Evolutionary conservation across 2,113 vertebrate genomes (phyloP), one percentile per base, ranked within the genome.

Genomic region (Aramus guarauna): DNA sequence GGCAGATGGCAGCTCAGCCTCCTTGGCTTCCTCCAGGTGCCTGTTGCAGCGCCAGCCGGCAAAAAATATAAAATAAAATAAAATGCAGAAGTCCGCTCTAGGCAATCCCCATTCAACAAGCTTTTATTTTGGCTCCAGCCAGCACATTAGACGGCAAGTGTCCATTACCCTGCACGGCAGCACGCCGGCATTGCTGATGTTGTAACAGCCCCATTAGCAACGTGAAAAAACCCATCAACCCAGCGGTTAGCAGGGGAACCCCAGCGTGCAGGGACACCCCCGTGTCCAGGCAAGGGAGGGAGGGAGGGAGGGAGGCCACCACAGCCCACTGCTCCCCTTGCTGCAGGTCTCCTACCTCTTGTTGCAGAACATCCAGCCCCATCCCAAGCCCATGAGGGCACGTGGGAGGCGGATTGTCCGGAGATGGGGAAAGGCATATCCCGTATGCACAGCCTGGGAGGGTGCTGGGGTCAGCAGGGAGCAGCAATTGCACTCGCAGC

Each of bases 361-460:
- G 19, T 53, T 81, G 81, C 91, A 59, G 69, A 91, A 47, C 92
- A 85, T 69, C 87, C 73, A 53, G 55, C 82, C 77, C 85, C 91
- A 92, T 91, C 91, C 80, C 19, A 9, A 6, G 6, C 29, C 50
- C 79, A 85, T 22, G 67, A 64, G 55, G 59, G 66, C 60, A 77
- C 5, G 1, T 62, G 69, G 67, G 55, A 71, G 76, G 82, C 58
- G 76, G 84, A 88, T 85, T 78, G 62, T 75, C 87, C 27, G 23
- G 87, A 76, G 78, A 74, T 34, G 23, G 81, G 80, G 69, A 81
- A 79, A 88, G 50, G 52, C 58, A 19, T 32, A 78, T 88, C 88
- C 90, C 60, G 2, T 5, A 63, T 16, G 8, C 92, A 18, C 56
- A 79, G 67, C 81, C 68, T 83, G 94, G 71, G 75, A 86, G 64